Evolutionary conservation across 2,113 vertebrate genomes (phyloP).

Genomic region (Aptenodytes forsteri): DNA sequence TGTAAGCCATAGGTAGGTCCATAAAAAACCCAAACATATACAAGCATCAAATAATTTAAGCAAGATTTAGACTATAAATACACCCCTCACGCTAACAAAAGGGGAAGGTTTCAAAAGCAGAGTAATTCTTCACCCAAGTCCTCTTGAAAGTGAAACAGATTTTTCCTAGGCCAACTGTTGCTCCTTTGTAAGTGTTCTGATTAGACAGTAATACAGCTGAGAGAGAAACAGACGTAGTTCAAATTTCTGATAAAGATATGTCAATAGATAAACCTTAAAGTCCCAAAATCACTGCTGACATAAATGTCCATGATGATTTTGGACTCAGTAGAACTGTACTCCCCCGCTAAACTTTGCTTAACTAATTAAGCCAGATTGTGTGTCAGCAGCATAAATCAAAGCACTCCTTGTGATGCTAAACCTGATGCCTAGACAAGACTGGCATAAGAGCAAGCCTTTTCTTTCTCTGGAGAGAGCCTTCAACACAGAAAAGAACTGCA

Average conservation of each 20-base stretch:
- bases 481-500: not conserved
- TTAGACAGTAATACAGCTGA: not conserved
- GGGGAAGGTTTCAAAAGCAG: not conserved
- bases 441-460: not conserved
- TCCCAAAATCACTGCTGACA: not conserved
- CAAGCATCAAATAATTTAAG: not conserved
- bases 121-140: not conserved
- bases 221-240: not conserved
- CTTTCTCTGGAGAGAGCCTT: not conserved
- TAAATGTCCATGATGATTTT: not conserved
- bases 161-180: not conserved
- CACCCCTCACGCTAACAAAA: not conserved
- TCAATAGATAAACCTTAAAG: not conserved
- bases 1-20: not conserved
- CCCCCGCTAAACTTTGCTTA: not conserved
- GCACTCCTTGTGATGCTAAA: not conserved
- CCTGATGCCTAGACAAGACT: not conserved
- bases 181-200: not conserved
- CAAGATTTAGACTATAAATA: not conserved
- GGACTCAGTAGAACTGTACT: not conserved
- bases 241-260: not conserved
- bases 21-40: rapidly evolving
- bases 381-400: not conserved
- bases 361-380: not conserved
- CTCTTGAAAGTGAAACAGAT: not conserved